phyloP scores from a whole-genome alignment of 2,797 vertebrate species.

The Aplochiton taeniatus region DNA sequence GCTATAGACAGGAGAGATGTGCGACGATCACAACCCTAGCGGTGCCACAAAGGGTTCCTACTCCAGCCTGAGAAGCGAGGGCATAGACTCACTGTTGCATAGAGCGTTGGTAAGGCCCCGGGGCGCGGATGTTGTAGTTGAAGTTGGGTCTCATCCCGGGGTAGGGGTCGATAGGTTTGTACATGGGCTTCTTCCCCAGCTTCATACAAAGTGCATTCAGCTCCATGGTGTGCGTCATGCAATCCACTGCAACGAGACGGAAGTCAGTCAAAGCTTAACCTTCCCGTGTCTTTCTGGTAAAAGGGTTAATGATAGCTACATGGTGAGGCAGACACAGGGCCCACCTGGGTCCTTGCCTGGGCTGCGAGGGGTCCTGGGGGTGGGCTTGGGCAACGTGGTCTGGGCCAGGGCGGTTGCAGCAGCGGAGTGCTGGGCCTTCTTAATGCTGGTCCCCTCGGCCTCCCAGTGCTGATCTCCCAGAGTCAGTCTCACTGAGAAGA shows the following conservation, averaged over 20 bases:
- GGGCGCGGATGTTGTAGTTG: constrained; percentile 86
- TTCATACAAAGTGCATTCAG: constrained; percentile 97
- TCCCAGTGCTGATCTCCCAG: constrained; percentile 94
- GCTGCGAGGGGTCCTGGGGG: constrained; percentile 81
- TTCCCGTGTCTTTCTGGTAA: neutral
- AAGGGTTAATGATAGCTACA: too few species aligned
- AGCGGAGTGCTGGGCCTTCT: constrained; percentile 93
- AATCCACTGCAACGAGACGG: constrained; percentile 74
- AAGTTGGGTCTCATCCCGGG: constrained; percentile 93
- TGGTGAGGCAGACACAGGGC: neutral
- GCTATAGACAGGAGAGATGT: too few species aligned
- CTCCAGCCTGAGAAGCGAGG: too few species aligned
- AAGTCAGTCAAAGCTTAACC: neutral
- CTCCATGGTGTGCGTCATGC: constrained; percentile 91
- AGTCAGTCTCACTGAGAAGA: constrained; percentile 90
- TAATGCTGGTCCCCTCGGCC: constrained; percentile 93
- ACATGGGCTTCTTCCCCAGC: constrained; percentile 94
- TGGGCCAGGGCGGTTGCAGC: constrained; percentile 88
- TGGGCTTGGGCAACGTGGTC: constrained; percentile 89
- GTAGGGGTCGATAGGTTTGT: constrained; percentile 93
- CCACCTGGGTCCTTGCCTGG: constrained; percentile 89
- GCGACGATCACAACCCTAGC: too few species aligned
- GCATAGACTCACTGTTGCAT: constrained; percentile 75
- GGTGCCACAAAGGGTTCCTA: neutral
- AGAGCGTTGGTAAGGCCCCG: constrained; percentile 80